A percentile compares a stretch with the other conserved stretches of the same genome.
Evolutionary conservation across 2,113 vertebrate genomes (phyloP).

Genomic region (Corythornis madagascariensis): DNA sequence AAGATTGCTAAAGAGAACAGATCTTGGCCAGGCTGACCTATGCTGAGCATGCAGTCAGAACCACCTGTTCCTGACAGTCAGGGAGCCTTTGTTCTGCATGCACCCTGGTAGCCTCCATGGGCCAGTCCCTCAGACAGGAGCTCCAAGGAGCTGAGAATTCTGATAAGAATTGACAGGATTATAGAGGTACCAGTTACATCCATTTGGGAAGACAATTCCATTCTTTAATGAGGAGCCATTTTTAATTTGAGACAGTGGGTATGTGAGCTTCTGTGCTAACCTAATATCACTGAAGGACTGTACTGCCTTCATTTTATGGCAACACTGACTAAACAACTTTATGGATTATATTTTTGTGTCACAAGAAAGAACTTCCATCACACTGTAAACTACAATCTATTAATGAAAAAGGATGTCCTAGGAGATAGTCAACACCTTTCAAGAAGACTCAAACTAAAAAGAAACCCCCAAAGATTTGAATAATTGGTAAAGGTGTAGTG

Average conservation of each 20-base stretch:
- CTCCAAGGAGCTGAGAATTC: background rate
- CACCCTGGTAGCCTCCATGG: rapidly evolving
- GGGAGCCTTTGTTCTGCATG: background rate
- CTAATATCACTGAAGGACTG: background rate
- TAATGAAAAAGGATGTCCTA: background rate
- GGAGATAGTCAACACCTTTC: background rate
- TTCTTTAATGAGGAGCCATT: background rate
- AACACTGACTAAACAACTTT: background rate
- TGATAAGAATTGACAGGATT: background rate
- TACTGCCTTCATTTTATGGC: background rate
- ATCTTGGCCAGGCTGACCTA: background rate
- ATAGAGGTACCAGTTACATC: background rate
- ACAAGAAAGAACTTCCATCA: background rate
- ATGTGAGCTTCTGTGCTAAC: background rate
- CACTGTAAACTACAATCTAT: background rate
- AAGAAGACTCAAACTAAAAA: background rate
- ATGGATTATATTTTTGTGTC: background rate
- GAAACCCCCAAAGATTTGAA: background rate
- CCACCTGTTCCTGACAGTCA: background rate
- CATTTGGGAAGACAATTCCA: background rate
- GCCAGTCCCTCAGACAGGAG: background rate
- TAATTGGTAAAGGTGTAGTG: background rate
- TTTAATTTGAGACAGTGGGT: background rate
- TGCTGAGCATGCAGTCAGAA: background rate
- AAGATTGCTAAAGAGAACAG: background rate